Conservation (phyloP, 35 echinoderm and acorn worm genomes). For the Apostichopus californicus region DNA sequence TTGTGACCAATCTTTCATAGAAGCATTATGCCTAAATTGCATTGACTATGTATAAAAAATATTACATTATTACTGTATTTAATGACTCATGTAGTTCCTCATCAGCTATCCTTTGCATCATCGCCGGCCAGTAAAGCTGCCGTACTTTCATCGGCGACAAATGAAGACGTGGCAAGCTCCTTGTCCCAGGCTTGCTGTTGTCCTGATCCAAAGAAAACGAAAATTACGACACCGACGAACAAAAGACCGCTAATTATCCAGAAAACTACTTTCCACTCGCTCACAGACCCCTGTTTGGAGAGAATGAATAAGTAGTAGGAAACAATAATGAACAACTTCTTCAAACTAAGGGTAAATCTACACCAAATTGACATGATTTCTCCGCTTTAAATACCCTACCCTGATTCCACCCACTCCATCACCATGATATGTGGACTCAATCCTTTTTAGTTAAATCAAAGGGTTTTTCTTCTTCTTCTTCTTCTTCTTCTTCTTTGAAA, state of each 20-base stretch:
- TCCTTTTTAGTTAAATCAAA: background rate
- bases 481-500: background rate
- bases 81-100: too few relatives aligned
- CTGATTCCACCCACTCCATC: background rate
- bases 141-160: background rate
- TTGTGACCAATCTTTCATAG: too few relatives aligned
- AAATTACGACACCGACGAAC: background rate
- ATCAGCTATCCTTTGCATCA: too few relatives aligned
- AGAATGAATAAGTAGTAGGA: background rate
- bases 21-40: too few relatives aligned
- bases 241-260: background rate
- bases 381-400: too few relatives aligned
- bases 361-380: background rate
- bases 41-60: too few relatives aligned
- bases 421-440: background rate
- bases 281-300: background rate
- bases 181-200: conserved; percentile 25
- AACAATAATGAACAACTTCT: background rate
- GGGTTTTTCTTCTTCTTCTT: background rate
- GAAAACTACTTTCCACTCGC: conserved; percentile 2
- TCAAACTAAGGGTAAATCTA: background rate
- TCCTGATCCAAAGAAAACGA: conserved; percentile 30
- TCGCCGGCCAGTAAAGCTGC: too few relatives aligned
- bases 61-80: too few relatives aligned
- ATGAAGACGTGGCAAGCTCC: background rate